Conservation (phyloP, 2,797 vertebrate species). For the Notamacropus eugenii region DNA sequence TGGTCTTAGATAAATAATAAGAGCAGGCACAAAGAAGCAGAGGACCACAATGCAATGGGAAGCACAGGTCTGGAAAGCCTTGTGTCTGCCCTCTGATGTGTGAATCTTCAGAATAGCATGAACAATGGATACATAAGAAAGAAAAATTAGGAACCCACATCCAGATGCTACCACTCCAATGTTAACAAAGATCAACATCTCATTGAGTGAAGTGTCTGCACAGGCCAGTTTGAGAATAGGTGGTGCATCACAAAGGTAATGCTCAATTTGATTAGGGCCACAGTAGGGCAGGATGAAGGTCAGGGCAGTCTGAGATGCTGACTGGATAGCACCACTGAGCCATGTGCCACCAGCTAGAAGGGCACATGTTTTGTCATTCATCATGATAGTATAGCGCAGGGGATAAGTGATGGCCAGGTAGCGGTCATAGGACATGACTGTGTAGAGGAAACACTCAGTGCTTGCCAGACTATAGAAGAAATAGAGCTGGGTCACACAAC, state of each 20-base stretch:
- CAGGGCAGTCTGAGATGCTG: constrained; percentile 5
- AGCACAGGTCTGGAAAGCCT: constrained; percentile 68
- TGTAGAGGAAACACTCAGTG: constrained; percentile 53
- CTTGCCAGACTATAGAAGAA: constrained; percentile 42
- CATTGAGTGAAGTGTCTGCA: neutral
- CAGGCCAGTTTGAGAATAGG: constrained; percentile 72
- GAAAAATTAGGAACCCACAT: constrained; percentile 24
- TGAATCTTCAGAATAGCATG: constrained; percentile 60
- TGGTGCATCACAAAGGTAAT: constrained; percentile 63
- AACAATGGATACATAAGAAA: constrained; percentile 43
- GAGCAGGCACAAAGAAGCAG: constrained; percentile 51
- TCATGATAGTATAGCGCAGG: constrained; percentile 20
- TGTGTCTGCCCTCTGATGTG: constrained; percentile 45
- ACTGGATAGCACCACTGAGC: constrained; percentile 49
- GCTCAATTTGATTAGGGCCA: constrained; percentile 42
- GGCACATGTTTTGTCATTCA: neutral
- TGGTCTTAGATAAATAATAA: constrained; percentile 50
- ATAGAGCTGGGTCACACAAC: constrained; percentile 39
- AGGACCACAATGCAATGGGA: constrained; percentile 65
- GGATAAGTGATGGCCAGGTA: constrained; percentile 61
- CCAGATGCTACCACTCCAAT: neutral
- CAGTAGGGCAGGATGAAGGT: constrained; percentile 48
- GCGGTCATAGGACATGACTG: constrained; percentile 65
- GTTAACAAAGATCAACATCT: constrained; percentile 58
- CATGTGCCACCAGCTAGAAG: constrained; percentile 16